Base-by-base conservation (phyloP, 2,797 vertebrate genomes). In the Hippoglossus hippoglossus region DNA sequence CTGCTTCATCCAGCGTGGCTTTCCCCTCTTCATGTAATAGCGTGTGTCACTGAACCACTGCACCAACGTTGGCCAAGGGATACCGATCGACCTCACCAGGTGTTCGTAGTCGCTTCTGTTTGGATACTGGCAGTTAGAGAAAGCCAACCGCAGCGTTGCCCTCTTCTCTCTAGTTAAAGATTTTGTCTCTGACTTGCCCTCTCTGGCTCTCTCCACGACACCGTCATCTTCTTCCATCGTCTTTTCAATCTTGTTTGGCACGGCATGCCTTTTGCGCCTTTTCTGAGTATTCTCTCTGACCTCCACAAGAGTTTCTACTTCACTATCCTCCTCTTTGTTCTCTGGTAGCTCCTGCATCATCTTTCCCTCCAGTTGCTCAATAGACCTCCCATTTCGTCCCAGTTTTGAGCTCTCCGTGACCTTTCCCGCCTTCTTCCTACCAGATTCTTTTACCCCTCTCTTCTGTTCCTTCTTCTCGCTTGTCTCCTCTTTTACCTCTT, bases 11-110 rank as follows among this genome's bases (percentile, higher is more conserved):
- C 96, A 96, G 72, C 88, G 75, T 12, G 95, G 92, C 53, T 87
- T 92, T 19, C 73, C 76, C 25, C 91, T 94, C 82, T 96, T 96
- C 31, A 96, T 53, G 25, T 90, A 90, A 55, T 96, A 96, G 22
- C 96, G 95, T 4, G 89, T 95, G 82, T 96, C 95, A 3, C 91
- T 85, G 56, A 95, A 97, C 96, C 96, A 97, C 71, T 96, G 93
- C 58, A 95, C 91, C 65, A 97, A 84, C 55, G 62, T 63, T 4
- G 74, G 21, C 26, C 94, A 93, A 1, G 91, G 83, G 41, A 96
- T 52, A 13, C 92, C 91, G 0, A 90, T 94, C 55, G 76, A 75
- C 57, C 41, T 56, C 60, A 88, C 83, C 76, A 97, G 86, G 3
- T 56, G 77, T 12, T 72, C 66, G 88, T 96, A 96, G 58, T 94